Evolutionary conservation across 64 coral and sea anemone species (phyloP), one percentile per base, ranked within the genome.

Genomic region (Astreopora myriophthalma): DNA sequence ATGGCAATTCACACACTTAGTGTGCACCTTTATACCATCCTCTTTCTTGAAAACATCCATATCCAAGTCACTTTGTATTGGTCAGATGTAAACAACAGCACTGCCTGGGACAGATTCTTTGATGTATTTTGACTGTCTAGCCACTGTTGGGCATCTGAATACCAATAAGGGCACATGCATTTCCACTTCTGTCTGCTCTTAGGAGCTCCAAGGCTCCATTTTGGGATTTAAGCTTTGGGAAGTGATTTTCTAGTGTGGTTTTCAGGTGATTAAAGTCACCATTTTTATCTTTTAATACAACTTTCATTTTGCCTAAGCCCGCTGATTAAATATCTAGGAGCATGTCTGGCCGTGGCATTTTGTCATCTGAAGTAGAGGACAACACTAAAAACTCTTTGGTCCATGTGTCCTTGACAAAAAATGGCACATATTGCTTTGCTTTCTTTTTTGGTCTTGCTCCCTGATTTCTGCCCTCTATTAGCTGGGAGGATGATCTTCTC

Each of bases 161-260:
- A 22, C 34, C 22, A 73, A 73, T 36, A 48, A 92, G 89, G 58
- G 89, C 78, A 27, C 89, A 20, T 7, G 89, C 37, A 22, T 42
- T 58, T 28, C 79, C 89, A 52, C 79, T 79, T 71, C 76, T 60
- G 17, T 92, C 89, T 73, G 89, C 79, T 84, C 89, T 69, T 42
- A 92, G 48, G 35, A 92, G 49, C 48, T 92, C 89, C 57, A 92
- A 92, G 24, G 89, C 79, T 25, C 76, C 76, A 49, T 91, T 80
- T 31, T 91, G 89, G 28, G 36, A 70, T 91, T 91, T 82, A 7
- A 83, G 14, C 46, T 83, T 91, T 49, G 85, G 85, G 25, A 86
- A 80, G 34, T 91, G 16, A 38, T 76, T 19, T 69, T 91, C 89
- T 32, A 91, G 44, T 30, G 69, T 66, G 48, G 31, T 67, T 82